Conservation (phyloP, 92 coral and sea anemone genomes). For the Epizoanthus fatuus region DNA sequence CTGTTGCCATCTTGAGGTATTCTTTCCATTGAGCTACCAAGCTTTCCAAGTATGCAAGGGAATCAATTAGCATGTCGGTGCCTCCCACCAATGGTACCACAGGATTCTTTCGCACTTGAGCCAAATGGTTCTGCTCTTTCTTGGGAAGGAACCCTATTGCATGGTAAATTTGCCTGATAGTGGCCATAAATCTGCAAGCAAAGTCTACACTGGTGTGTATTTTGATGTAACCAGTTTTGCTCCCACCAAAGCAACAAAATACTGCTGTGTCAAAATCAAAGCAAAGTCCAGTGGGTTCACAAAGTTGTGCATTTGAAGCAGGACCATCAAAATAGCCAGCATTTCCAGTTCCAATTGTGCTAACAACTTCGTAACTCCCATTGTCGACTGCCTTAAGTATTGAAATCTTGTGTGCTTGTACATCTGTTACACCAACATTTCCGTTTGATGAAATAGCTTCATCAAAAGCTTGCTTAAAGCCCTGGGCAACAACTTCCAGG, state of each 20-base stretch:
- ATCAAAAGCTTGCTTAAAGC: slow-evolving; percentile 71
- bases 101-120: background rate
- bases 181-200: slow-evolving; percentile 66
- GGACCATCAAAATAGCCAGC: slow-evolving; percentile 66
- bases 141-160: slow-evolving; percentile 66
- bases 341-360: slow-evolving; percentile 50
- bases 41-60: background rate
- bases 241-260: slow-evolving; percentile 74
- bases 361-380: background rate
- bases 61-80: background rate
- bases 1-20: slow-evolving; percentile 26
- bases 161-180: slow-evolving; percentile 60
- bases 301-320: slow-evolving; percentile 41
- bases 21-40: slow-evolving; percentile 32
- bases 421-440: slow-evolving; percentile 57
- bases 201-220: slow-evolving; percentile 40
- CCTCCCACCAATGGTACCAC: slow-evolving; percentile 13
- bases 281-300: slow-evolving; percentile 66
- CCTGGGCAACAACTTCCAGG: slow-evolving; percentile 9
- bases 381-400: slow-evolving; percentile 15
- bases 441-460: slow-evolving; percentile 56
- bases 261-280: slow-evolving; percentile 62
- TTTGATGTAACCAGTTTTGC: slow-evolving; percentile 63
- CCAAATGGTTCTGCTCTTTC: slow-evolving; percentile 50
- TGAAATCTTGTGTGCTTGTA: slow-evolving; percentile 36